phyloP scores from a whole-genome alignment of 2,113 vertebrate species.

The Campylorhamphus procurvoides region DNA sequence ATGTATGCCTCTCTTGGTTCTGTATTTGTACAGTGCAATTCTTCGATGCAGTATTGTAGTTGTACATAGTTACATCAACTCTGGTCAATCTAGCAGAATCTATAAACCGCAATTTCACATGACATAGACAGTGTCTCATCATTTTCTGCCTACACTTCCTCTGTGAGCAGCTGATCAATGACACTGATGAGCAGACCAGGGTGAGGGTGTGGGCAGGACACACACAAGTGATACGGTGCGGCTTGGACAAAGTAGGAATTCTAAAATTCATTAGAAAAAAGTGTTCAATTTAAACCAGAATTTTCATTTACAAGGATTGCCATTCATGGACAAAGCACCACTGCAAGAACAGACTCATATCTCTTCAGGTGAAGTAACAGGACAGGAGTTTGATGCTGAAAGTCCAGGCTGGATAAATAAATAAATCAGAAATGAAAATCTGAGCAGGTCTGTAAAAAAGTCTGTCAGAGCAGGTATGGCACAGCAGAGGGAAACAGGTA shows the following conservation, averaged over 20 bases:
- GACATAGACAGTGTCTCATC: not conserved
- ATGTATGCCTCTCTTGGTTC: not conserved
- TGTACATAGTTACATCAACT: not conserved
- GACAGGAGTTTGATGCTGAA: not conserved
- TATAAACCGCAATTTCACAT: not conserved
- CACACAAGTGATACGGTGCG: accelerated
- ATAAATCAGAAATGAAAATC: not conserved
- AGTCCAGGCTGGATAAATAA: not conserved
- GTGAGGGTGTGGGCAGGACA: not conserved
- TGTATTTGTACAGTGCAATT: not conserved
- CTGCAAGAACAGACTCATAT: not conserved
- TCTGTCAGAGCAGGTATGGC: not conserved
- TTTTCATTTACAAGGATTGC: not conserved
- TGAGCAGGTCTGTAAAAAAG: not conserved
- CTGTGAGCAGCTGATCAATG: not conserved
- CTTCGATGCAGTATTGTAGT: not conserved
- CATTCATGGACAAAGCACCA: not conserved
- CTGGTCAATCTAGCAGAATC: not conserved
- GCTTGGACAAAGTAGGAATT: not conserved
- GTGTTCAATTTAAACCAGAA: not conserved
- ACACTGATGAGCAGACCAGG: not conserved
- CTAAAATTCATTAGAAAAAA: not conserved
- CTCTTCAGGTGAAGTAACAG: not conserved
- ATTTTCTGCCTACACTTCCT: not conserved
- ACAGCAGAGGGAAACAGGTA: not conserved